phyloP scores from a whole-genome alignment of 2,888 invertebrate species.

The Ditula angustiorana region DNA sequence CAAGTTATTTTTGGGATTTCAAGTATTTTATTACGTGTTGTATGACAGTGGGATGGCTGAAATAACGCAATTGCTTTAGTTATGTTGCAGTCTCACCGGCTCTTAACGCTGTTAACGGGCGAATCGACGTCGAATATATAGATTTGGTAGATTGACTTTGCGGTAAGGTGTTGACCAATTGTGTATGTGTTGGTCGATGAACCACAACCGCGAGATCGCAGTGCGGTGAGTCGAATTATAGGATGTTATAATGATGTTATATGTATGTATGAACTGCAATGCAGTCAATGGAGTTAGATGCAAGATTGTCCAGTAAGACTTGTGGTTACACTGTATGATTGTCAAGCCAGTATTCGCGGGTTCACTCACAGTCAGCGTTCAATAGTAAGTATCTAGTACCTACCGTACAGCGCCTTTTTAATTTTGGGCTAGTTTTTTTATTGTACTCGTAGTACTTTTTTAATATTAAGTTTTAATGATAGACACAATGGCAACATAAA shows the following conservation, averaged over 20 bases:
- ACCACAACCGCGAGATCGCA: conserved; percentile 41
- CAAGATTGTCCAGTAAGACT: neutral
- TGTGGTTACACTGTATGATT: no score
- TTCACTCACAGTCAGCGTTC: no score
- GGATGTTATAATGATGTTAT: neutral
- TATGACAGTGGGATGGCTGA: conserved; percentile 6
- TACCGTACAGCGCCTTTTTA: no score
- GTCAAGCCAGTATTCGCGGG: no score
- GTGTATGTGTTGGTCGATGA: neutral
- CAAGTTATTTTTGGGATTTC: conserved; percentile 14
- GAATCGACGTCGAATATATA: no score
- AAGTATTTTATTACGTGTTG: conserved; percentile 8
- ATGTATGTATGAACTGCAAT: neutral
- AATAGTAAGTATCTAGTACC: no score
- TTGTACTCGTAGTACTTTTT: no score
- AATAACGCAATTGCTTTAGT: neutral
- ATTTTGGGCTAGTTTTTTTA: no score
- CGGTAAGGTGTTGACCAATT: neutral
- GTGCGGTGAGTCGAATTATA: conserved; percentile 32
- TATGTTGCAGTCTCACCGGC: neutral
- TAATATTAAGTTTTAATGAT: no score
- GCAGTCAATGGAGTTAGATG: neutral
- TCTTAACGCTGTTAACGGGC: no score
- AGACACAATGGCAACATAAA: no score
- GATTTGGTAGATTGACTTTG: no score